phyloP scores from a whole-genome alignment of 92 coral and sea anemone species.

The Umimayanthus chanpuru region DNA sequence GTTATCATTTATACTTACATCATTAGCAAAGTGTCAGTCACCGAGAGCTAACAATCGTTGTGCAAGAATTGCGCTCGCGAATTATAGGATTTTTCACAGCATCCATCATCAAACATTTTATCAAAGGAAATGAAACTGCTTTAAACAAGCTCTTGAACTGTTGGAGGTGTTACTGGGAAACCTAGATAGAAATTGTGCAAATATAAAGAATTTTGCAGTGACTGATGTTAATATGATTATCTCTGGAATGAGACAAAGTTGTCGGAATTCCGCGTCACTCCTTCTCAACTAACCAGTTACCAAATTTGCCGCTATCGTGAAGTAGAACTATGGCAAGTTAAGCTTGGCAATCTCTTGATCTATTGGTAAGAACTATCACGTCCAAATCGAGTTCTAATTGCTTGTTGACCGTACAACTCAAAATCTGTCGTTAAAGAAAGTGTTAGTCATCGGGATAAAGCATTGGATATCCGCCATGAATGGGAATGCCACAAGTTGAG shows the following conservation, averaged over 20 bases:
- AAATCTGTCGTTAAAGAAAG: conserved; percentile 49
- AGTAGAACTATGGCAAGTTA: background rate
- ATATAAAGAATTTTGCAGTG: background rate
- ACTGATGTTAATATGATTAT: conserved; percentile 31
- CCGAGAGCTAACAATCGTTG: conserved; percentile 64
- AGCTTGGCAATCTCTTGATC: conserved; percentile 33
- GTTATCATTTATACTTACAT: conserved; percentile 80
- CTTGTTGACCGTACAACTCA: conserved; percentile 43
- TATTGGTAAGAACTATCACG: conserved; percentile 13
- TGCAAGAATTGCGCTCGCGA: conserved; percentile 67
- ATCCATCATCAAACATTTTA: conserved; percentile 88
- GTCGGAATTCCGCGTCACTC: conserved; percentile 21
- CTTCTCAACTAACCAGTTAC: background rate
- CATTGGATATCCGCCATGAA: conserved; percentile 19
- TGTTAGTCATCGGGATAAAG: conserved; percentile 28
- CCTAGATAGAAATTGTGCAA: background rate
- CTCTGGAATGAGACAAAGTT: background rate
- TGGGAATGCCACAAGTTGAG: background rate
- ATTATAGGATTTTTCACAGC: conserved; percentile 85
- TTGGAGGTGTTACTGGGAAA: conserved; percentile 23
- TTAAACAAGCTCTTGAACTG: conserved; percentile 44
- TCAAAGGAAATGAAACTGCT: conserved; percentile 52
- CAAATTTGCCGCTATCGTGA: background rate
- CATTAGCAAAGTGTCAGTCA: conserved; percentile 91
- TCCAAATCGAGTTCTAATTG: conserved; percentile 45